A percentile compares a stretch with the other conserved stretches of the same genome.
Conservation (phyloP, 1,140 invertebrate genomes). For the Heliconius congener region DNA sequence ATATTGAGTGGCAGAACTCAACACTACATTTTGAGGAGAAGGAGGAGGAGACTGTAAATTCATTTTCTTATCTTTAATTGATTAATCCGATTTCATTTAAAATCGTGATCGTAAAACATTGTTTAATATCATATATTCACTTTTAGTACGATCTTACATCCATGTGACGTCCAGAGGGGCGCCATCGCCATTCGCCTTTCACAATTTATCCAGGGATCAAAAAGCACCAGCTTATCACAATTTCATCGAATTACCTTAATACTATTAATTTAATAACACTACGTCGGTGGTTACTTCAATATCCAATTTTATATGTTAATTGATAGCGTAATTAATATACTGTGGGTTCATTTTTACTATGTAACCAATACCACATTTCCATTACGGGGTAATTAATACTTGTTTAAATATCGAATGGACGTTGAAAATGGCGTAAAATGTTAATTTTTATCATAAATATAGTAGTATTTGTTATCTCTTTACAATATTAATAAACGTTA, state of each 20-base stretch:
- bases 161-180: conserved; percentile 50
- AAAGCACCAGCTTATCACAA: conserved; percentile 64
- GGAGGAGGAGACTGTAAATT: no score
- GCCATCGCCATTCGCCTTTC: conserved; percentile 53
- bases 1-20: no score
- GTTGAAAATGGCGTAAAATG: conserved; percentile 23
- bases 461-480: not conserved
- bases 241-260: conserved; percentile 67
- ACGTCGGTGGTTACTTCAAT: conserved; percentile 48
- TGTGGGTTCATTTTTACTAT: conserved; percentile 26
- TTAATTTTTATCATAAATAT: conserved; percentile 4
- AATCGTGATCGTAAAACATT: not conserved
- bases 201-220: conserved; percentile 68
- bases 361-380: conserved; percentile 31
- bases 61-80: no score
- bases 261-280: conserved; percentile 62
- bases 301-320: conserved; percentile 55
- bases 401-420: conserved; percentile 26
- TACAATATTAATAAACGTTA: not conserved
- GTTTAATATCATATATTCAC: not conserved
- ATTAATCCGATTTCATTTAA: no score
- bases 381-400: conserved; percentile 39
- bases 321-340: conserved; percentile 37
- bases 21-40: no score
- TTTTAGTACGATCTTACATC: conserved; percentile 47